Evolutionary conservation across 2,888 invertebrate genomes (phyloP), one percentile per base, ranked within the genome.

Genomic region (Zhuqinia jingwanae): DNA sequence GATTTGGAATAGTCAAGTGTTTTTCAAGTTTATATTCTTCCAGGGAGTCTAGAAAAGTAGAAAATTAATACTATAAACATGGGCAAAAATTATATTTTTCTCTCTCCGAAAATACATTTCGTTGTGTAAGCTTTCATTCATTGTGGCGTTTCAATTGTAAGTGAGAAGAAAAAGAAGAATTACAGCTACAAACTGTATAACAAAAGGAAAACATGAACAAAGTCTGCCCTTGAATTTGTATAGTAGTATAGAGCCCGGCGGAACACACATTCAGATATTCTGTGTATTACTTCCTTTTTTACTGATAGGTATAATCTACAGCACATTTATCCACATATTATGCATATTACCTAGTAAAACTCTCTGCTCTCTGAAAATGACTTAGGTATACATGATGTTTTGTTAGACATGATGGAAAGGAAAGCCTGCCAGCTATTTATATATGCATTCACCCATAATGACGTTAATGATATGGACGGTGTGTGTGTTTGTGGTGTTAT

Each of bases 151-250:
- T 8, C 36, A 65, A n/a, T n/a, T n/a, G n/a, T n/a, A n/a, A n/a
- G n/a, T n/a, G n/a, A n/a, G n/a, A n/a, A n/a, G n/a, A n/a, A n/a
- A n/a, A 36, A 65, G 17, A 65, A 65, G 30, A 45, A 25, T 22
- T 45, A 47, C 47, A n/a, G 15, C 47, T 70, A 70, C n/a, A 70
- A 70, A 70, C 25, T 70, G 25, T n/a, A n/a, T 70, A 47, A 65
- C 63, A 65, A 70, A 70, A 70, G 68, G 5, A 70, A n/a, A 70
- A 42, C 65, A 10, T 36, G 42, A 65, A 65, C 45, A 70, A 70
- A 70, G 70, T 70, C 15, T 70, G 47, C 47, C 70, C 70, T 70
- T 70, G 70, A 47, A 47, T 70, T 47, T 45, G 65, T 36, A 42
- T 70, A 30, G 20, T 30, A 2, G 20, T 17, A 25, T 13, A 25